A percentile compares a stretch with the other conserved stretches of the same genome.
These are phyloP conservation scores for Lanius ludovicianus DNA, from an alignment of 2,113 vertebrate genomes.

Conservation along the genomic window DNA sequence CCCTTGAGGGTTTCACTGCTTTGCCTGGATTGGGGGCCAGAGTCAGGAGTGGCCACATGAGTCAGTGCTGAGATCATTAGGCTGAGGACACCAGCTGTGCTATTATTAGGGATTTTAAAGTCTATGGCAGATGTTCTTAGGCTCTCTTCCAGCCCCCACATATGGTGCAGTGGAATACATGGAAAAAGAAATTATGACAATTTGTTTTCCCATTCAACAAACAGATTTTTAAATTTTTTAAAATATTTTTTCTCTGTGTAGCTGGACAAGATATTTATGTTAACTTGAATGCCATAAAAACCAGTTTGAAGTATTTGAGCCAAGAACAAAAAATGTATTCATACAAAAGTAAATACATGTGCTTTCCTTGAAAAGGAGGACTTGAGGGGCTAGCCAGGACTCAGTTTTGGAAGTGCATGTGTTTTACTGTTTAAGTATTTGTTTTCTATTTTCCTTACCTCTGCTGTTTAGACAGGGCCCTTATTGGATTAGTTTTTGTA, in stretches of 20 bases:
- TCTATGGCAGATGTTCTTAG: slow-evolving; percentile 68
- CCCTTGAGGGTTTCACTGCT: neutral
- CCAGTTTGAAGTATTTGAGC: neutral
- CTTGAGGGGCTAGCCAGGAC: neutral
- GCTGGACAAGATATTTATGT: neutral
- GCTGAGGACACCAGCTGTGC: slow-evolving; percentile 74
- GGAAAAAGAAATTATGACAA: slow-evolving; percentile 13
- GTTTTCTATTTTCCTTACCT: neutral
- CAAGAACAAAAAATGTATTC: neutral
- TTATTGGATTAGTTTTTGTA: neutral
- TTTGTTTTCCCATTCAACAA: slow-evolving; percentile 11
- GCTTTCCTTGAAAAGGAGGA: neutral
- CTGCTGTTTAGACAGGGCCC: neutral
- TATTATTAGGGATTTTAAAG: slow-evolving; percentile 74
- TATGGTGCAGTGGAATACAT: slow-evolving; percentile 29
- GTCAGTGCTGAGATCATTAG: slow-evolving; percentile 60
- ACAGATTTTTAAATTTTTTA: neutral
- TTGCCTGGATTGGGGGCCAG: neutral
- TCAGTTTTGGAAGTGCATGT: neutral
- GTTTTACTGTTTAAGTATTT: neutral
- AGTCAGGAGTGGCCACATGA: slow-evolving; percentile 25
- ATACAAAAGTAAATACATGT: neutral
- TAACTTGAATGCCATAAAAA: neutral
- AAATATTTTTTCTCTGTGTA: neutral
- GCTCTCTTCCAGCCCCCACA: slow-evolving; percentile 59